Evolutionary conservation across 2,797 vertebrate species (phyloP).

Genomic region (Mionectes olivaceus): DNA sequence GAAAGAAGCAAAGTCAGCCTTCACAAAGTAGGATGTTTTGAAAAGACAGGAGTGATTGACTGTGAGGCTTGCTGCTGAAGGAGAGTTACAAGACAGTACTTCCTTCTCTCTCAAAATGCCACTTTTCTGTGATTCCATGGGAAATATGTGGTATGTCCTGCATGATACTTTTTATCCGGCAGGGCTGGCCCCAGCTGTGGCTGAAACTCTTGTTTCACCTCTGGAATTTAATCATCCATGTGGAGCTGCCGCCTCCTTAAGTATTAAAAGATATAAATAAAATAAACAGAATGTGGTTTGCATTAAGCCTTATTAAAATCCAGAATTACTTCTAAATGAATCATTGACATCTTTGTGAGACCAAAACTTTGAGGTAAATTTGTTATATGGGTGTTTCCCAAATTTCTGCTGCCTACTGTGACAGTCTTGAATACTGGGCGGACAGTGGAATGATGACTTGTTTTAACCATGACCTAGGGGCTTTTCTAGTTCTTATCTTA

Average conservation of each 20-base stretch:
- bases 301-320: not conserved
- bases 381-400: accelerated
- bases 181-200: slow-evolving; percentile 2
- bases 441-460: not conserved
- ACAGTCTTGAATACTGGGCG: not conserved
- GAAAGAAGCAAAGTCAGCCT: not conserved
- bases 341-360: not conserved
- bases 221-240: not conserved
- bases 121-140: not conserved
- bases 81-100: not conserved
- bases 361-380: not conserved
- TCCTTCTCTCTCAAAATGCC: not conserved
- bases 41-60: not conserved
- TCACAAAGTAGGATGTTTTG: not conserved
- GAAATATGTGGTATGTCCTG: not conserved
- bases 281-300: not conserved
- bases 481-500: not conserved
- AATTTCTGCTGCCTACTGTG: not conserved
- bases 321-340: not conserved
- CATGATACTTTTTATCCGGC: not conserved
- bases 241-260: accelerated
- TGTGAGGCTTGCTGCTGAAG: not conserved
- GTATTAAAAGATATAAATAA: not conserved
- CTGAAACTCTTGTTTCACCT: not conserved
- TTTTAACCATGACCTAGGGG: not conserved